Evolutionary conservation across 2,797 vertebrate species (phyloP), one percentile per base, ranked within the genome.

Genomic region (Gadopsis marmoratus): DNA sequence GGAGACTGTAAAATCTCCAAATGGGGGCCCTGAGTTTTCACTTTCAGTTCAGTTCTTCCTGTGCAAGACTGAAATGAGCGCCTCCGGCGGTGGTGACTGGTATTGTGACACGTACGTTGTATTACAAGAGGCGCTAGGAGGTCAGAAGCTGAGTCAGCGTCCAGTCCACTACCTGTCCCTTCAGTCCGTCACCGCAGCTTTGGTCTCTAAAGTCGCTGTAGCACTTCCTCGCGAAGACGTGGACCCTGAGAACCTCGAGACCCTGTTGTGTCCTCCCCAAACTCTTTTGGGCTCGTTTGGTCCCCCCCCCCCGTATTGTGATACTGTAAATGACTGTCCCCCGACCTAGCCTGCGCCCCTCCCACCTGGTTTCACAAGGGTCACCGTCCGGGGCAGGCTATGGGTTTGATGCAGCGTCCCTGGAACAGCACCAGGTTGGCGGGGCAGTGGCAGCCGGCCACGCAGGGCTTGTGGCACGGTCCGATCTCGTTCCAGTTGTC

Each of bases 401-500:
- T 97, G 91, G 98, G 97, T 79, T 97, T 97, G 94, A 99, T 96
- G 95, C 98, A 99, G 86, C 96, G 96, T 79, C 97, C 97, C 91
- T 95, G 96, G 90, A 97, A 96, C 70, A 97, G 95, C 69, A 99
- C 97, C 89, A 99, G 87, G 89, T 97, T 97, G 65, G 98, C 97
- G 0, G 97, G 98, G 51, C 98, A 99, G 93, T 99, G 98, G 93
- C 98, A 99, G 17, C 98, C 98, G 0, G 98, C 98, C 37, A 99
- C 7, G 0, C 98, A 99, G 0, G 97, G 96, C 82, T 96, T 97
- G 78, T 87, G 93, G 88, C 98, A 99, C 0, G 97, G 97, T 0
- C 97, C 96, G 0, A 99, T 98, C 93, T 99, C 98, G 2, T 99
- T 99, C 98, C 98, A 99, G 95, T 98, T 99, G 92, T 97, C 96